Percentiles rank a stretch among this genome's conserved stretches.
Conservation (phyloP, 2,113 vertebrate genomes). For the Falco punctatus region DNA sequence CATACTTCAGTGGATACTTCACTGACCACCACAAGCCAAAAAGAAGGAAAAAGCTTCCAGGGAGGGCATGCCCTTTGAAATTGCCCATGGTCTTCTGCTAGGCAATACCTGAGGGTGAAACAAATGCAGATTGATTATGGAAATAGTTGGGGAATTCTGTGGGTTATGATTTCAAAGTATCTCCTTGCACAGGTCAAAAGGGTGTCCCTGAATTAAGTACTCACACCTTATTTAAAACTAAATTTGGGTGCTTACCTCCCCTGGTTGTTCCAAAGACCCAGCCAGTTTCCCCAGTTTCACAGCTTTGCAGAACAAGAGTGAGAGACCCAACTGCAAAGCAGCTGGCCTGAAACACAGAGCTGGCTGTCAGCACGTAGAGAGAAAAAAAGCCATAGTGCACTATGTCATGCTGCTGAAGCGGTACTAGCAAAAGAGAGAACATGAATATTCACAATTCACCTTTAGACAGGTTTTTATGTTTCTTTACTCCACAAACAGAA, state of each 20-base stretch:
- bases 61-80: conserved; percentile 93
- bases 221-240: not conserved
- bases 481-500: not conserved
- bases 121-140: not conserved
- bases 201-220: not conserved
- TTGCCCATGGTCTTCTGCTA: conserved; percentile 81
- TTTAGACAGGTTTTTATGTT: not conserved
- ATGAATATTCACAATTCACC: not conserved
- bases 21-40: conserved; percentile 92
- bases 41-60: conserved; percentile 89
- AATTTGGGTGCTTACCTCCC: not conserved
- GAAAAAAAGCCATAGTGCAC: not conserved
- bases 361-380: not conserved
- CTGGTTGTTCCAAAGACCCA: not conserved
- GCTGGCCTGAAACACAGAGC: not conserved
- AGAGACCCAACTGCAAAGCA: not conserved
- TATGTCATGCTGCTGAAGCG: not conserved
- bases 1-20: conserved; percentile 85
- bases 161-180: not conserved
- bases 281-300: not conserved
- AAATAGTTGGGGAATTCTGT: not conserved
- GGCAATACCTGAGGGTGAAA: conserved; percentile 5
- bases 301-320: not conserved
- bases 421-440: not conserved
- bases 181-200: not conserved